These are phyloP conservation scores for Graphium colonna DNA, from an alignment of 2,888 invertebrate genomes.

Conservation along the genomic window DNA sequence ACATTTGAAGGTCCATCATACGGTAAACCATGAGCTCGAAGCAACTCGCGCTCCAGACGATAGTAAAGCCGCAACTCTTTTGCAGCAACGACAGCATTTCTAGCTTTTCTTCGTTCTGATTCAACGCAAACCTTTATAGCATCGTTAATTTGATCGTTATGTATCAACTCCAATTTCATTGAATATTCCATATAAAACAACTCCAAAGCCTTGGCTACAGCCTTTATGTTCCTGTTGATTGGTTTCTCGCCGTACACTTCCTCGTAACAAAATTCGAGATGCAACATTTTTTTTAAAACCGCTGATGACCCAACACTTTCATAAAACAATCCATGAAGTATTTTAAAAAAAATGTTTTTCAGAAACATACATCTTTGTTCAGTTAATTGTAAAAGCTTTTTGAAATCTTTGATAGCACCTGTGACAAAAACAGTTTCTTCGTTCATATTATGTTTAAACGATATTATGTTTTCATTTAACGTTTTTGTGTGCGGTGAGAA, in stretches of 20 bases:
- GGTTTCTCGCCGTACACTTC: conserved; percentile 79
- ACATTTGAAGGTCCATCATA: conserved; percentile 18
- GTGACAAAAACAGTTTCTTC: conserved; percentile 46
- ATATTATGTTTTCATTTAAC: conserved; percentile 64
- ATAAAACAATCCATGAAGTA: conserved; percentile 79
- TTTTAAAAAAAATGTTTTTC: conserved; percentile 73
- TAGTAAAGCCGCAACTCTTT: conserved; percentile 77
- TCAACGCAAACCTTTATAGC: conserved; percentile 75
- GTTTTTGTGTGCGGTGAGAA: conserved; percentile 73
- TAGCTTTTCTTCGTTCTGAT: conserved; percentile 70
- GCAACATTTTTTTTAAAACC: conserved; percentile 77
- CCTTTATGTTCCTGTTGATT: conserved; percentile 72
- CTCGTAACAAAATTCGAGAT: conserved; percentile 83
- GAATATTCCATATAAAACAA: conserved; percentile 71
- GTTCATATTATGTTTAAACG: conserved; percentile 59
- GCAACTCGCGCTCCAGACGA: conserved; percentile 63
- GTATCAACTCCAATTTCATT: conserved; percentile 76
- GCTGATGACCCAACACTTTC: conserved; percentile 76
- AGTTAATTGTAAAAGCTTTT: conserved; percentile 52
- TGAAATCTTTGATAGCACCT: conserved; percentile 47
- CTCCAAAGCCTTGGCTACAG: conserved; percentile 82
- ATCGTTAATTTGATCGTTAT: conserved; percentile 69
- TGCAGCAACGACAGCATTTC: conserved; percentile 76
- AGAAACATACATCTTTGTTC: conserved; percentile 74
- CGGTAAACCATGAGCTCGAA: conserved; percentile 56